A percentile compares a stretch with the other conserved stretches of the same genome.
Conservation (phyloP, 2,888 invertebrate species). For the Deilephila elpenor region DNA sequence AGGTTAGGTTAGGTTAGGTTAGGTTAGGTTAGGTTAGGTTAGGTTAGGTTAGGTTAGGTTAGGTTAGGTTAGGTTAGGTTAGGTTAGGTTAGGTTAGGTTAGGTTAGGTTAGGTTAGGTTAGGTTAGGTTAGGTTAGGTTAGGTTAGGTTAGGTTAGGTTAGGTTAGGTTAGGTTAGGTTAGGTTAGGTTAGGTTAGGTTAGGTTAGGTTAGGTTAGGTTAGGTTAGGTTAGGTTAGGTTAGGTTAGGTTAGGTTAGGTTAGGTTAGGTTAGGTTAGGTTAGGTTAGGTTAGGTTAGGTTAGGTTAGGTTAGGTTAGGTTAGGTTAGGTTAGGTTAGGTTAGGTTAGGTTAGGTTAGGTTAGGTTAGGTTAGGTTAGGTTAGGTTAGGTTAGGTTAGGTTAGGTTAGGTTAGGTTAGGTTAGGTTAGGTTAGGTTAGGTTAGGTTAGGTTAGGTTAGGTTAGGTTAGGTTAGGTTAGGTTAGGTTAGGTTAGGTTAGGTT, state of each 20-base stretch:
- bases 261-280: constrained; percentile 24
- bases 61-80: constrained; percentile 37
- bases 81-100: constrained; percentile 35
- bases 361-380: constrained; percentile 43
- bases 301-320: constrained; percentile 39
- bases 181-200: constrained; percentile 34
- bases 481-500: constrained; percentile 33
- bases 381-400: too few species aligned
- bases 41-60: constrained; percentile 39
- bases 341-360: constrained; percentile 44
- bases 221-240: constrained; percentile 37
- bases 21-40: constrained; percentile 41
- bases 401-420: constrained; percentile 40
- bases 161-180: too few species aligned
- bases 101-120: constrained; percentile 33
- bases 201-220: constrained; percentile 36
- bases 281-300: constrained; percentile 41
- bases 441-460: constrained; percentile 39
- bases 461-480: constrained; percentile 33
- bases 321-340: constrained; percentile 39
- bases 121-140: constrained; percentile 33
- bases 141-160: constrained; percentile 33
- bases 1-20: constrained; percentile 32
- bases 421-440: constrained; percentile 39
- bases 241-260: constrained; percentile 39